Conservation (phyloP, 2,113 vertebrate species). For the Melozone crissalis region DNA sequence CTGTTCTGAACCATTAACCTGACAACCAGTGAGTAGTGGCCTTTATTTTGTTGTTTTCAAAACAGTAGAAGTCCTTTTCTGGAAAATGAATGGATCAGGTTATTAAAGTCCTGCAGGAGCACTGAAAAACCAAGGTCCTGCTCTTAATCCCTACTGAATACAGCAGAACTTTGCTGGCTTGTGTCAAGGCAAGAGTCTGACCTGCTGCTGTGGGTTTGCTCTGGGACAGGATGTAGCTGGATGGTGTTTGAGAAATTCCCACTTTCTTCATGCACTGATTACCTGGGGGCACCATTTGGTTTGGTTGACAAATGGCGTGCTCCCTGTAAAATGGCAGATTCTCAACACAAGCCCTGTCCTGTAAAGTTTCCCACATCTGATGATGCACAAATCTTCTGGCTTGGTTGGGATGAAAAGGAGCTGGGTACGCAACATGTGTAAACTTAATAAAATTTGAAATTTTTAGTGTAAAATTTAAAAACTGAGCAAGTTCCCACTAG, state of each 20-base stretch:
- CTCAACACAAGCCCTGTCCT: background rate
- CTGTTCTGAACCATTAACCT: background rate
- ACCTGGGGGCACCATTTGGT: rapidly evolving
- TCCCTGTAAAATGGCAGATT: background rate
- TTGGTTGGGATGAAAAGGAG: background rate
- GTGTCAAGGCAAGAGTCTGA: background rate
- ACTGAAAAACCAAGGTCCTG: background rate
- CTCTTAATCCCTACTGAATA: background rate
- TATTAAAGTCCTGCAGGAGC: background rate
- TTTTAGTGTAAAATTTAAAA: background rate
- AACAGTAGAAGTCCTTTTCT: background rate
- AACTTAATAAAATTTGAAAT: background rate
- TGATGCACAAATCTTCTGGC: background rate
- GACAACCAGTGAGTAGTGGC: background rate
- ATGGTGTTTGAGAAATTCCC: background rate
- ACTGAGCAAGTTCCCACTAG: background rate
- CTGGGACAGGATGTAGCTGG: background rate
- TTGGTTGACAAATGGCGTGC: background rate
- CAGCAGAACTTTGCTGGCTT: background rate
- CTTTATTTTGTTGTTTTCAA: background rate
- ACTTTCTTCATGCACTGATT: background rate
- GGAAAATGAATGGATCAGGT: background rate
- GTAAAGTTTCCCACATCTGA: background rate
- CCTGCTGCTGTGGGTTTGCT: background rate
- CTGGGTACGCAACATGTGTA: rapidly evolving